Conservation (phyloP, 2,797 vertebrate species). For the Crocidura indochinensis region DNA sequence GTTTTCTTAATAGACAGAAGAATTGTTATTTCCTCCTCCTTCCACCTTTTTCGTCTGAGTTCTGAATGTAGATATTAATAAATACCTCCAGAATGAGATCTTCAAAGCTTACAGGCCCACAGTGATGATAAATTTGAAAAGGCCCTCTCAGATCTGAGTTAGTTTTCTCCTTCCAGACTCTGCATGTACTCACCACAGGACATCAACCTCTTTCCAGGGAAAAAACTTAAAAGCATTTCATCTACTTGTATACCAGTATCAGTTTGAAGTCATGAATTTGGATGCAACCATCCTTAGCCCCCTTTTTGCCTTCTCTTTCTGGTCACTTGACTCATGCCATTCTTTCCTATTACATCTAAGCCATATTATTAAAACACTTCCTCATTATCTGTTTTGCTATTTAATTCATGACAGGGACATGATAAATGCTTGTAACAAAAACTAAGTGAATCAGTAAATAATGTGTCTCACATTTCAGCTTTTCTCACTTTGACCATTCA, state of each 20-base stretch:
- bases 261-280: neutral
- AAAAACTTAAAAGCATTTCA: constrained; percentile 21
- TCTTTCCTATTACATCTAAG: neutral
- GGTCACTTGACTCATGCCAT: neutral
- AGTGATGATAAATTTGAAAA: neutral
- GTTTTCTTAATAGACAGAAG: constrained; percentile 43
- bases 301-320: neutral
- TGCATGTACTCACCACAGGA: neutral
- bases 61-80: constrained; percentile 45
- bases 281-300: neutral
- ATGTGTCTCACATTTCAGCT: neutral
- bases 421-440: constrained; percentile 44
- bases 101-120: constrained; percentile 8
- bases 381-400: neutral
- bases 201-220: neutral
- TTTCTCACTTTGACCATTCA: neutral
- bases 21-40: neutral
- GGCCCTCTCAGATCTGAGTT: constrained; percentile 37
- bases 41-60: neutral
- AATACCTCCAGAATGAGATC: constrained; percentile 43
- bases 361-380: neutral
- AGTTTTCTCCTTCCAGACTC: constrained; percentile 28
- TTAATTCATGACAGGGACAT: neutral
- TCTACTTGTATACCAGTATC: neutral
- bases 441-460: neutral